Evolutionary conservation across 2,797 vertebrate genomes (phyloP).

Genomic region (Siniperca obscura): DNA sequence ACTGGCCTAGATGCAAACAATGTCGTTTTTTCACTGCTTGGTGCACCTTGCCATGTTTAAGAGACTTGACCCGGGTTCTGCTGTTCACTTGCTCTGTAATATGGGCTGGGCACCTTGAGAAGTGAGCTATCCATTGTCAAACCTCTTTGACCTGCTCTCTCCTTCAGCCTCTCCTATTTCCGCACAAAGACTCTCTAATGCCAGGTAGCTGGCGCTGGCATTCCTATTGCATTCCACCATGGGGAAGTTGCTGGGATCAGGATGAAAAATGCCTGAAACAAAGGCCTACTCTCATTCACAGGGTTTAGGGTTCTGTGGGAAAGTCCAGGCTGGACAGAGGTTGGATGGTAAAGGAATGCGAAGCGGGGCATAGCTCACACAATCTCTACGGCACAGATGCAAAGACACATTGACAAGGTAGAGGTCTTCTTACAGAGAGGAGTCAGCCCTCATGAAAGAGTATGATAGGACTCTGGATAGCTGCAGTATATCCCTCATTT

Average conservation of each 20-base stretch:
- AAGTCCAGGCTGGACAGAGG: constrained; percentile 83
- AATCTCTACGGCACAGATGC: constrained; percentile 73
- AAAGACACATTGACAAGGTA: constrained; percentile 78
- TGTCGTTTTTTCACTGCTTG: constrained; percentile 29
- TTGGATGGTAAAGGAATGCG: constrained; percentile 83
- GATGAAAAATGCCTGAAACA: constrained; percentile 86
- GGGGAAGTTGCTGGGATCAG: constrained; percentile 85
- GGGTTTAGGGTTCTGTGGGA: constrained; percentile 85
- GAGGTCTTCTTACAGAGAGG: constrained; percentile 73
- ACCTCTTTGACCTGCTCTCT: constrained; percentile 81
- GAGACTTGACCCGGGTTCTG: constrained; percentile 52
- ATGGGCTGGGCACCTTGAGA: constrained; percentile 74
- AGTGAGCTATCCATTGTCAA: constrained; percentile 77
- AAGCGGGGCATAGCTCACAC: constrained; percentile 78
- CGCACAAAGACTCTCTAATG: constrained; percentile 84
- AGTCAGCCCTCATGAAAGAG: constrained; percentile 62
- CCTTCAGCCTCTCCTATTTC: constrained; percentile 83
- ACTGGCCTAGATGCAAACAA: constrained; percentile 50
- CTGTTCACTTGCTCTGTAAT: constrained; percentile 43
- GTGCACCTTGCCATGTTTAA: constrained; percentile 51
- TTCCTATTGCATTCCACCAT: constrained; percentile 85
- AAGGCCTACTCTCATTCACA: constrained; percentile 85
- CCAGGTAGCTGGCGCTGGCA: constrained; percentile 84
- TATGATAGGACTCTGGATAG: constrained; percentile 48
- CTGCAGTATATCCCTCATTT: constrained; percentile 38